Evolutionary conservation across 2,113 vertebrate genomes (phyloP).

Genomic region (Gopherus flavomarginatus): DNA sequence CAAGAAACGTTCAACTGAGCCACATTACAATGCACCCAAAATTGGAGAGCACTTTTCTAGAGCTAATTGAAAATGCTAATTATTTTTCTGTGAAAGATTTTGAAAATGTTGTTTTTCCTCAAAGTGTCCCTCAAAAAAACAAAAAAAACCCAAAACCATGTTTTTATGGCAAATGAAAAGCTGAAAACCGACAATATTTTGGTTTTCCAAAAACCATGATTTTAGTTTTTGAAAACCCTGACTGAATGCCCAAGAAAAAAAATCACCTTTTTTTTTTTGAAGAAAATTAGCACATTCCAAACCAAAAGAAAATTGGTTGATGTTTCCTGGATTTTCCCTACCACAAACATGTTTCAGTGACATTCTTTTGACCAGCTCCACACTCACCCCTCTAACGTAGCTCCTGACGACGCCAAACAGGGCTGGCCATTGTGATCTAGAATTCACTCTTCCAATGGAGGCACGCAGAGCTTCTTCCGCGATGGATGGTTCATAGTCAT

Average conservation of each 20-base stretch:
- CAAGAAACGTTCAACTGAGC: background rate
- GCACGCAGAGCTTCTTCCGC: slow-evolving; percentile 62
- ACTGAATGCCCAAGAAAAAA: background rate
- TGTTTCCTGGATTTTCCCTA: background rate
- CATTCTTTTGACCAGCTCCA: rapidly evolving
- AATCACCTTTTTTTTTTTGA: background rate
- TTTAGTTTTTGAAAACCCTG: background rate
- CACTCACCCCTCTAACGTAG: slow-evolving; percentile 67
- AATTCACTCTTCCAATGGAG: slow-evolving; percentile 73
- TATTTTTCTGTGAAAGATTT: background rate
- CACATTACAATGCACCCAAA: background rate
- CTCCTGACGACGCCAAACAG: slow-evolving; percentile 64
- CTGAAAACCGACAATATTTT: background rate
- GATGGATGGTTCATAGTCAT: slow-evolving; percentile 60
- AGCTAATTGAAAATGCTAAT: background rate
- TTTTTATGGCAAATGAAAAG: background rate
- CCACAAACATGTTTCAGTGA: background rate
- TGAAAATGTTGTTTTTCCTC: background rate
- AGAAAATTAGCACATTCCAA: background rate
- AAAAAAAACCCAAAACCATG: no score
- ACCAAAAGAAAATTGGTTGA: background rate
- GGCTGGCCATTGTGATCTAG: slow-evolving; percentile 45
- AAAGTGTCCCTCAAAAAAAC: background rate
- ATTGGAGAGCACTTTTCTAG: background rate
- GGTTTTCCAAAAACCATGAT: background rate